These are phyloP conservation scores for Dipodomys stephensi DNA, from an alignment of 2,113 vertebrate species.

Conservation along the genomic window DNA sequence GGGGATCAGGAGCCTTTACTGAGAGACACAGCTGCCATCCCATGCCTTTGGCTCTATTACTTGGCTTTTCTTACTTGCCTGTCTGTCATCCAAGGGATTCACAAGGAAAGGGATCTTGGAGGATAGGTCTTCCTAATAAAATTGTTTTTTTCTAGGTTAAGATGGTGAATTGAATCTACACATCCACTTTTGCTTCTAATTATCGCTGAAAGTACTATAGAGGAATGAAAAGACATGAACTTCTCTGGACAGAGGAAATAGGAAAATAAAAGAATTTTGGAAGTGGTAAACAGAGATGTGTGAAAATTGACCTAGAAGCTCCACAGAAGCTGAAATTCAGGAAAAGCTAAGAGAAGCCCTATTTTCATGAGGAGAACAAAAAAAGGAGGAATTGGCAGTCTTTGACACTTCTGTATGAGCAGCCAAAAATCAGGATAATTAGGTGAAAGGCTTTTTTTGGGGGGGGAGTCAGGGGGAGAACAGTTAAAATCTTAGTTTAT, in stretches of 20 bases:
- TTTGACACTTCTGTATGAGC: background rate
- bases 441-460: constrained; percentile 20
- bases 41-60: background rate
- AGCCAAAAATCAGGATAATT: background rate
- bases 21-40: background rate
- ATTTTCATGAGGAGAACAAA: constrained; percentile 1
- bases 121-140: background rate
- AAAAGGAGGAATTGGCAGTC: constrained; percentile 31
- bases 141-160: background rate
- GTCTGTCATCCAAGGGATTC: background rate
- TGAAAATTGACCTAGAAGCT: constrained; percentile 60
- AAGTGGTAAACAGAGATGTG: constrained; percentile 11
- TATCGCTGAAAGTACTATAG: constrained; percentile 9
- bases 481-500: background rate
- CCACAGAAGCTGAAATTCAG: constrained; percentile 46
- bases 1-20: background rate
- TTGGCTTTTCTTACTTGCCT: background rate
- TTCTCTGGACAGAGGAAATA: constrained; percentile 28
- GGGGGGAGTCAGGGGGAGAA: background rate
- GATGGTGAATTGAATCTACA: background rate
- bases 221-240: background rate
- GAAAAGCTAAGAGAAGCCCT: constrained; percentile 31
- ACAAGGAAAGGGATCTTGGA: background rate
- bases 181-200: constrained; percentile 9
- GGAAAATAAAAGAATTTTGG: constrained; percentile 24